Evolutionary conservation across 2,888 invertebrate genomes (phyloP).

Genomic region (Lissonota sp.): DNA sequence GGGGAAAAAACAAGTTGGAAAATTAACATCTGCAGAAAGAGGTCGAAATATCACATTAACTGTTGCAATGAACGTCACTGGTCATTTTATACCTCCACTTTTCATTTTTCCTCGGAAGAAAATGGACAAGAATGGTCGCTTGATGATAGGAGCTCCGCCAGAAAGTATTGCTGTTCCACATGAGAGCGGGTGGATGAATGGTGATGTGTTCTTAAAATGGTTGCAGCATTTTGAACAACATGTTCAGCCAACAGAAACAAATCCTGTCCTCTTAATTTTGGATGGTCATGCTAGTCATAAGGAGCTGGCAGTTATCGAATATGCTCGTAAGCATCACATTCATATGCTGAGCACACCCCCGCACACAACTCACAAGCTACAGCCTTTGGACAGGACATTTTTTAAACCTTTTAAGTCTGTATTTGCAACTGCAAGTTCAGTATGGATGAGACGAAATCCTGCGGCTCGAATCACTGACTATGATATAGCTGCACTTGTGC

Average conservation of each 20-base stretch:
- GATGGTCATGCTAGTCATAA: constrained; percentile 70
- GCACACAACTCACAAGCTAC: constrained; percentile 69
- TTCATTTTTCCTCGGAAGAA: constrained; percentile 65
- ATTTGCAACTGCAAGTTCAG: constrained; percentile 11
- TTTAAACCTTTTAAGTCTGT: constrained; percentile 67
- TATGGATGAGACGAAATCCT: constrained; percentile 66
- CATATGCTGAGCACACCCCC: constrained; percentile 70
- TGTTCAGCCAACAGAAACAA: constrained; percentile 56
- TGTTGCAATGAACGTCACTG: too few relatives aligned
- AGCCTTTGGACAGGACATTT: constrained; percentile 65
- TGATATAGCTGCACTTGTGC: constrained; percentile 62
- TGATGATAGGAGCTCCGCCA: constrained; percentile 66
- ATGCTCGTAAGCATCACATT: constrained; percentile 64
- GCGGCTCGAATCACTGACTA: constrained; percentile 53
- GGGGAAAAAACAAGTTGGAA: constrained; percentile 58
- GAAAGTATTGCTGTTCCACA: constrained; percentile 57
- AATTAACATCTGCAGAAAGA: constrained; percentile 66
- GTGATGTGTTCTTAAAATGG: constrained; percentile 57
- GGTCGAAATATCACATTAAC: too few relatives aligned
- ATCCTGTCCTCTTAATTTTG: constrained; percentile 67
- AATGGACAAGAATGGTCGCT: constrained; percentile 52
- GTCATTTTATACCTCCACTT: constrained; percentile 61
- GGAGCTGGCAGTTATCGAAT: constrained; percentile 67
- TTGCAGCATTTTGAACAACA: constrained; percentile 57
- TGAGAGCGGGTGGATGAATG: constrained; percentile 67